These are phyloP conservation scores for Ametastegia equiseti DNA, from an alignment of 2,888 invertebrate genomes.

Conservation along the genomic window DNA sequence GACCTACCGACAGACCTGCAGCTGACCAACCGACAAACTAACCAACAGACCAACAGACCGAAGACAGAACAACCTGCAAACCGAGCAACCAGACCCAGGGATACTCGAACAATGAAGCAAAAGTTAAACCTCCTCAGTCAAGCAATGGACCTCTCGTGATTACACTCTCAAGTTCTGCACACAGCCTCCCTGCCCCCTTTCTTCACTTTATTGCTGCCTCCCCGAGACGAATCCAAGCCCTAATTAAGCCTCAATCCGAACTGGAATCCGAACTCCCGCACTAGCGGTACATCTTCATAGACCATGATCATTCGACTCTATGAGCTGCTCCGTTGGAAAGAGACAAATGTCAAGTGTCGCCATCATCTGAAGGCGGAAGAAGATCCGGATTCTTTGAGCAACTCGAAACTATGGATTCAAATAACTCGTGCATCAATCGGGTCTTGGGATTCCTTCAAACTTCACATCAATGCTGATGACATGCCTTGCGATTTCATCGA, in stretches of 20 bases:
- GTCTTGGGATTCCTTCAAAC: too few relatives aligned
- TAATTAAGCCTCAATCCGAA: conserved; percentile 34
- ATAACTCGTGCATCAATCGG: too few relatives aligned
- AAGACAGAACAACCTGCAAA: conserved; percentile 22
- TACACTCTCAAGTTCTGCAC: conserved; percentile 47
- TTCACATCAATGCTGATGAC: too few relatives aligned
- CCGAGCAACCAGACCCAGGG: conserved; percentile 2
- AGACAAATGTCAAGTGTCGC: too few relatives aligned
- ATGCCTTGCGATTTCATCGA: too few relatives aligned
- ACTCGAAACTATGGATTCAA: too few relatives aligned
- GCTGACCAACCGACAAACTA: background rate
- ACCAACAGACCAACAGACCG: conserved; percentile 30
- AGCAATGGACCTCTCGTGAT: conserved; percentile 28
- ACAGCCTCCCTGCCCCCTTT: conserved; percentile 17
- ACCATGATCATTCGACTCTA: too few relatives aligned
- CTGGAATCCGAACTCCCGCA: background rate
- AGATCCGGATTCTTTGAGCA: too few relatives aligned
- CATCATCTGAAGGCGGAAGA: too few relatives aligned
- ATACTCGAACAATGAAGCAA: conserved; percentile 30
- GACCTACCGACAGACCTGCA: conserved; percentile 61
- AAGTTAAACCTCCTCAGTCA: background rate
- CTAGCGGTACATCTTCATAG: background rate
- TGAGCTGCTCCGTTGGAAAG: too few relatives aligned
- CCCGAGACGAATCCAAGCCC: conserved; percentile 45
- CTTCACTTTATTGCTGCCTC: conserved; percentile 48